Evolutionary conservation across 2,113 vertebrate genomes (phyloP).

Genomic region (Aythya baeri): DNA sequence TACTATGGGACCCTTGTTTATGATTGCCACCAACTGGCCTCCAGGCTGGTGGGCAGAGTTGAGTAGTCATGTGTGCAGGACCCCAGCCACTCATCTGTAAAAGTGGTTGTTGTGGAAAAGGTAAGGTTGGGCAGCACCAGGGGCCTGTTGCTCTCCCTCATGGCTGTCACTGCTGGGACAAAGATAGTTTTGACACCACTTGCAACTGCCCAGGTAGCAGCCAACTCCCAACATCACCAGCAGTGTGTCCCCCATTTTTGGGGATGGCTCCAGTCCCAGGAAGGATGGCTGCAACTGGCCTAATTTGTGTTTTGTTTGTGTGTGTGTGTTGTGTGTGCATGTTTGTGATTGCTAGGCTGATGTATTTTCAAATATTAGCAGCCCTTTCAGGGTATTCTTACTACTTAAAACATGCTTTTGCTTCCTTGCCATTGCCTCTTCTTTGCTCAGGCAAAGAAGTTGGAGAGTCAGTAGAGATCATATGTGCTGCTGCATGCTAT

Average conservation of each 20-base stretch:
- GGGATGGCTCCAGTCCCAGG: background rate
- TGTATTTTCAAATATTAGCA: background rate
- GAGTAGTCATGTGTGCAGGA: background rate
- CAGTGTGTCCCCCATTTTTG: background rate
- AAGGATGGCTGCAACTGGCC: background rate
- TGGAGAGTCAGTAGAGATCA: background rate
- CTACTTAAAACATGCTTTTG: background rate
- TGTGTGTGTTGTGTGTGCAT: background rate
- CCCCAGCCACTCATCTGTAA: background rate
- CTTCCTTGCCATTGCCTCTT: background rate
- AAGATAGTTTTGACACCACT: background rate
- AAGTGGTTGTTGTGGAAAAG: background rate
- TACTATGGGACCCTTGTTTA: background rate
- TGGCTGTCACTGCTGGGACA: background rate
- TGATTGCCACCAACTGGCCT: background rate
- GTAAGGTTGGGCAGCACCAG: accelerated
- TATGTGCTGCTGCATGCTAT: background rate
- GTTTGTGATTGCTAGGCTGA: background rate
- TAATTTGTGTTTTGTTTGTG: background rate
- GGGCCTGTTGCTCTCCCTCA: background rate
- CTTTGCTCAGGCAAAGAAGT: background rate
- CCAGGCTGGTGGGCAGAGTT: background rate
- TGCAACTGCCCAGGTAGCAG: background rate
- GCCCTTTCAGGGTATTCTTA: background rate
- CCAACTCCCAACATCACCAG: background rate